Conservation (phyloP, 2,113 vertebrate species). For the Mastomys natalensis region DNA sequence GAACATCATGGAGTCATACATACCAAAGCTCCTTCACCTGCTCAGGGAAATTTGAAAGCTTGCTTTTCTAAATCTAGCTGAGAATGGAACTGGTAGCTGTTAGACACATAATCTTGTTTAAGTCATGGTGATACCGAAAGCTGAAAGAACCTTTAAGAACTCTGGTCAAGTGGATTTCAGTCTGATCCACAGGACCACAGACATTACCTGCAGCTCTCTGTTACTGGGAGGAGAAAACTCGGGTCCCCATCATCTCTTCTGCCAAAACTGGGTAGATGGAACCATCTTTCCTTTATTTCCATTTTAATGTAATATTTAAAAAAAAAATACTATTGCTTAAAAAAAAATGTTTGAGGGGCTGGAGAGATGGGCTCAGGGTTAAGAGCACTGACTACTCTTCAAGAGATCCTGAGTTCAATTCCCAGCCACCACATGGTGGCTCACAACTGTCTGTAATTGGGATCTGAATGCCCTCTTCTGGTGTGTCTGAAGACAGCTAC, state of each 20-base stretch:
- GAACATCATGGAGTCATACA: not conserved
- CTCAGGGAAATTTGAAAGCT: constrained; percentile 4
- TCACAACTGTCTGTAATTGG: too few species aligned
- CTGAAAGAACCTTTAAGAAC: not conserved
- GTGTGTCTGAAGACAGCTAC: too few species aligned
- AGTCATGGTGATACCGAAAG: constrained; percentile 26
- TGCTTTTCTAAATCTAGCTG: constrained; percentile 55
- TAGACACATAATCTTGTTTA: not conserved
- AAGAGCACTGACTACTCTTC: too few species aligned
- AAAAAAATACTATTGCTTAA: not conserved
- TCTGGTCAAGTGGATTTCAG: not conserved
- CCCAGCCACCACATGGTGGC: too few species aligned
- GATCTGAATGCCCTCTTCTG: too few species aligned
- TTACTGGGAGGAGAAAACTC: not conserved
- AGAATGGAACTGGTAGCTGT: not conserved
- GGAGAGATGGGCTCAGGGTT: too few species aligned
- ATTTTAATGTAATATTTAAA: too few species aligned
- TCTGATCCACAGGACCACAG: not conserved
- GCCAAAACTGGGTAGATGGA: not conserved
- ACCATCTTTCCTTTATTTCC: not conserved
- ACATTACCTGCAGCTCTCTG: not conserved
- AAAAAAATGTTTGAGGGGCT: not conserved
- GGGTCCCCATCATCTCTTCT: not conserved
- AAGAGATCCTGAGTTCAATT: too few species aligned
- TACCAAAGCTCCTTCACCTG: not conserved